Evolutionary conservation across 2,113 vertebrate genomes (phyloP), one percentile per base, ranked within the genome.

Genomic region (Cyphomyrus plagiostoma): DNA sequence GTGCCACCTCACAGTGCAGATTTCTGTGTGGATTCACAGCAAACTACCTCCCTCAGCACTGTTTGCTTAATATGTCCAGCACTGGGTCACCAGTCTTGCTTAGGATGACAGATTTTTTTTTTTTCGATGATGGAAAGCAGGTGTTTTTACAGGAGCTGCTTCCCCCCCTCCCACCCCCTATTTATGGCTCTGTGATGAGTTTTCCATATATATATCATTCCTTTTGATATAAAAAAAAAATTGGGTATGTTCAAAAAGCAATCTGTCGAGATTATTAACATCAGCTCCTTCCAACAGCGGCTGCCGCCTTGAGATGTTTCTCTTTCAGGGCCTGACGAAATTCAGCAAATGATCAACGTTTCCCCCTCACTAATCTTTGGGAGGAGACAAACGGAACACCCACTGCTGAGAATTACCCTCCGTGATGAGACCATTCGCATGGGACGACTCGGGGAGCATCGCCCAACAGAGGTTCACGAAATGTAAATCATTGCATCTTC

Each of bases 91-190:
- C 21, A 8, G n/a, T 52, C 46, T 53, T 46, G 46, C n/a, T 42
- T 77, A n/a, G n/a, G 48, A 11, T 80, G 66, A n/a, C n/a, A 88
- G 42, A 46, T 88, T 23, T 62, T 88, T 48, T 88, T 48, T 46
- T 56, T 53, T 23, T 70, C 17, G 39, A 42, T 49, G 42, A 84
- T 74, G 82, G 42, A 84, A 84, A 84, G 46, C 82, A n/a, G 21
- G 46, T 21, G 45, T 1, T 84, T 50, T 86, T 15, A 49, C 10
- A 50, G 9, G 23, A 85, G 45, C 45, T 2, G 7, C 21, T 3
- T 21, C 13, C 42, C 86, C 48, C 30, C 30, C 45, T 1, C 48
- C 48, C 48, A 11, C 48, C 13, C 15, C 50, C 50, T 1, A 35
- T 21, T 45, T 49, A 42, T 45, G 88, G 23, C 15, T 82, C 30